Evolutionary conservation across 2,888 invertebrate genomes (phyloP).

Genomic region (Lepidochitona cinerea): DNA sequence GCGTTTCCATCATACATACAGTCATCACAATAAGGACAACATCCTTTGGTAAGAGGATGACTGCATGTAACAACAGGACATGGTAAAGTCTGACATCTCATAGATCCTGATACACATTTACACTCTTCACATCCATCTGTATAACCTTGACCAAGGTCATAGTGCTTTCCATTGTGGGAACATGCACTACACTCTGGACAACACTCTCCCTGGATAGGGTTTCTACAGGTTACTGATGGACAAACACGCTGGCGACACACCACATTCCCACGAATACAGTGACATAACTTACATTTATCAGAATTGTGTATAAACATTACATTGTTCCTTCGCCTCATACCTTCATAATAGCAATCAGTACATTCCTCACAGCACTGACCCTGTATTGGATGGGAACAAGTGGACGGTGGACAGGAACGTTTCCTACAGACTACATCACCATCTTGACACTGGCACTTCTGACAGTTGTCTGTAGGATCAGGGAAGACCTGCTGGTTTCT

Average conservation of each 20-base stretch:
- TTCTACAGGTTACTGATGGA: neutral
- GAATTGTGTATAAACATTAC: constrained; percentile 26
- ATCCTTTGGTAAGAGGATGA: constrained; percentile 42
- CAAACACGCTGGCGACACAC: neutral
- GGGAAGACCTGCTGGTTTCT: constrained; percentile 14
- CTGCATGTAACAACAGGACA: constrained; percentile 40
- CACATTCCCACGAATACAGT: constrained; percentile 1
- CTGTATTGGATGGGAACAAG: constrained; percentile 45
- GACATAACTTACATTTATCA: constrained; percentile 6
- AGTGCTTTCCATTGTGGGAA: neutral
- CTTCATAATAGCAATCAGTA: constrained; percentile 41
- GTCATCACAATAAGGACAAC: constrained; percentile 49
- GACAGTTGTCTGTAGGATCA: constrained; percentile 18
- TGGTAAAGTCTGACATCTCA: constrained; percentile 25
- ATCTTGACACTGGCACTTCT: constrained; percentile 16
- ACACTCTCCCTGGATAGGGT: constrained; percentile 11
- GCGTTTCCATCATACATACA: constrained; percentile 41
- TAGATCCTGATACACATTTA: constrained; percentile 33
- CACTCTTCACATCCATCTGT: constrained; percentile 39
- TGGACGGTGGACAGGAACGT: constrained; percentile 36
- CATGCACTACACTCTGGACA: constrained; percentile 19
- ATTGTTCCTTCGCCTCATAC: constrained; percentile 30
- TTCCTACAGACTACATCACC: constrained; percentile 32
- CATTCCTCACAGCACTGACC: constrained; percentile 44
- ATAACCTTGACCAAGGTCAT: constrained; percentile 30